Evolutionary conservation across 2,888 invertebrate genomes (phyloP).

Genomic region (Hemaris fuciformis): DNA sequence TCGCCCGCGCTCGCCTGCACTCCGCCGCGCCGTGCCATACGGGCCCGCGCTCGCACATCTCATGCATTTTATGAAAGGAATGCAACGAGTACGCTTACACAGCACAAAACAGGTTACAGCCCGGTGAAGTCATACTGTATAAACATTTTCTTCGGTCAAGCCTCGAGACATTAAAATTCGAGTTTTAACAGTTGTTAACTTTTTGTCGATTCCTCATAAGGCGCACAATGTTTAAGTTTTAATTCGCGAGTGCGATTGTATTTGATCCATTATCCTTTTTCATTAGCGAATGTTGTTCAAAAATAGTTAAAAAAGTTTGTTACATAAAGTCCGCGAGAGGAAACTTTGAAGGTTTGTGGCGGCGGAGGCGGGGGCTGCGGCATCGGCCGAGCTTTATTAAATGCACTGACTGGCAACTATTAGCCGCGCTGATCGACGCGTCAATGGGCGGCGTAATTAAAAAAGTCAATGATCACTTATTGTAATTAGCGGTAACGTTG

Average conservation of each 20-base stretch:
- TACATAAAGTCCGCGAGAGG: constrained; percentile 70
- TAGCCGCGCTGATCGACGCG: constrained; percentile 67
- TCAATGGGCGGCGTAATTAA: constrained; percentile 76
- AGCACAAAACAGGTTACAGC: constrained; percentile 62
- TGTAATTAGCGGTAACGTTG: constrained; percentile 74
- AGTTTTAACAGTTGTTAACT: constrained; percentile 50
- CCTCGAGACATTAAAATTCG: constrained; percentile 54
- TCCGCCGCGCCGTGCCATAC: constrained; percentile 34
- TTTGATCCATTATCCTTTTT: constrained; percentile 24
- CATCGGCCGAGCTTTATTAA: constrained; percentile 63
- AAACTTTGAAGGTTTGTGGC: constrained; percentile 53
- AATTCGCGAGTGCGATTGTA: constrained; percentile 33
- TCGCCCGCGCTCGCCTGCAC: constrained; percentile 23
- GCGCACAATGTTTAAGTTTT: constrained; percentile 32
- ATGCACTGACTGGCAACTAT: constrained; percentile 79
- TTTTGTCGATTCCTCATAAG: constrained; percentile 39
- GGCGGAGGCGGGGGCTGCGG: constrained; percentile 30
- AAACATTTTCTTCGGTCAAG: constrained; percentile 32
- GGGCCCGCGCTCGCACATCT: constrained; percentile 41
- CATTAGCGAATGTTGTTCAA: neutral
- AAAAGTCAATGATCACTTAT: constrained; percentile 77
- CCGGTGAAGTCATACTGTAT: constrained; percentile 49
- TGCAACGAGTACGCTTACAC: constrained; percentile 53
- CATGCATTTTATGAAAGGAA: constrained; percentile 58
- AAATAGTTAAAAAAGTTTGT: constrained; percentile 42